A percentile compares a stretch with the other conserved stretches of the same genome.
phyloP scores from a whole-genome alignment of 2,113 vertebrate species.

The Trochalopteron elliotii region DNA sequence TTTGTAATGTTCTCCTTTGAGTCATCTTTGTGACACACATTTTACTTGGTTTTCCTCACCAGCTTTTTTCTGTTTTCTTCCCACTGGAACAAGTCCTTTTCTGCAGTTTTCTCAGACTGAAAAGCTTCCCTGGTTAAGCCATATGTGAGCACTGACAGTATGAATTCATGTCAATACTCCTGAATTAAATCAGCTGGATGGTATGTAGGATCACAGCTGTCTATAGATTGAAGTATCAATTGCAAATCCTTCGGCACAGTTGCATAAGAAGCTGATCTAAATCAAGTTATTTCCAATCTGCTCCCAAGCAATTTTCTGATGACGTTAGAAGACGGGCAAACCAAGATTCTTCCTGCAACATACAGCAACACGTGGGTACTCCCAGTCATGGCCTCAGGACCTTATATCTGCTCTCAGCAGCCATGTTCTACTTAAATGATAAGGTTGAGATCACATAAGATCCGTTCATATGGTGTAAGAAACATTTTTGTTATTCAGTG shows the following conservation, averaged over 20 bases:
- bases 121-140: not conserved
- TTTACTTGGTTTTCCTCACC: not conserved
- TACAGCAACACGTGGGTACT: not conserved
- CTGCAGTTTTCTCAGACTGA: not conserved
- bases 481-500: not conserved
- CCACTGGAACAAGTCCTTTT: not conserved
- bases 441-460: not conserved
- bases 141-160: not conserved
- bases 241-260: not conserved
- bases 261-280: not conserved
- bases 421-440: not conserved
- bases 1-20: not conserved
- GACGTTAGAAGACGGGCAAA: not conserved
- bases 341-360: not conserved
- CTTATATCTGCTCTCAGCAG: not conserved
- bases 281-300: not conserved
- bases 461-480: not conserved
- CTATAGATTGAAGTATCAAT: not conserved
- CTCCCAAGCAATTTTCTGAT: not conserved
- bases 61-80: not conserved
- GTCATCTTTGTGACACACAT: not conserved
- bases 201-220: conserved; percentile 1
- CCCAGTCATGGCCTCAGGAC: not conserved
- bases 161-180: not conserved
- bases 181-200: not conserved